Base-by-base conservation (phyloP, 1,140 invertebrate species). In the Tetragonula clypearis region DNA sequence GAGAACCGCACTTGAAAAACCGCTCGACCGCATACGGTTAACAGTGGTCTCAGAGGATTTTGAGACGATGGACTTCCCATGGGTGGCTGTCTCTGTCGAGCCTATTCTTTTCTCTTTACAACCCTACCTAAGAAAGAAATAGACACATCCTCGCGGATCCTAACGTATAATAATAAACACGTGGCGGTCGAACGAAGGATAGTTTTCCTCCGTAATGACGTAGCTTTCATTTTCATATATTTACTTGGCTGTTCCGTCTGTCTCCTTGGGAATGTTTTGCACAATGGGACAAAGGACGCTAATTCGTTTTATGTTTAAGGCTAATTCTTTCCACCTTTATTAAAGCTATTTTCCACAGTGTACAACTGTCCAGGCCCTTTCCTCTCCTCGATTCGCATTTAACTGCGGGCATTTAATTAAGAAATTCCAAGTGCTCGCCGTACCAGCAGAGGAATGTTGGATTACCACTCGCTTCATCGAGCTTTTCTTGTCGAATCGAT, bases 401-500 rank as follows among this genome's bases (percentile, higher is more conserved):
- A 68, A 62, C 78, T 68, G 19, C 49, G 66, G 60, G 35, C 68
- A 76, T 88, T 89, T 83, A 88, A 89, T 88, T 89, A 89, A 89
- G 84, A 74, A 86, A 89, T 89, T 89, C 85, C 88, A 21, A 69
- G 77, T 35, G 49, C 26, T 65, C 62, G 14, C 55, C 53, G 30
- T 58, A 41, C 15, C 62, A 41, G 21, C 30, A 53, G 5, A 60
- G n/a, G 60, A 79, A 66, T 81, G 80, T 77, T 23, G 76, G 88
- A 81, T 88, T 72, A 73, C 78, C 49, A 72, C 72, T 87, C 76
- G 58, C 14, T 66, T 21, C 60, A 82, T 68, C 58, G 49, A 84
- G 5, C 12, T 26, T 69, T 74, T 56, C 76, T 19, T 5, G 12
- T 35, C 8, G 35, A 84, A 62, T 53, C 62, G 23, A 62, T 49